Conservation (phyloP, 1,140 invertebrate genomes). For the Streblospio benedicti region DNA sequence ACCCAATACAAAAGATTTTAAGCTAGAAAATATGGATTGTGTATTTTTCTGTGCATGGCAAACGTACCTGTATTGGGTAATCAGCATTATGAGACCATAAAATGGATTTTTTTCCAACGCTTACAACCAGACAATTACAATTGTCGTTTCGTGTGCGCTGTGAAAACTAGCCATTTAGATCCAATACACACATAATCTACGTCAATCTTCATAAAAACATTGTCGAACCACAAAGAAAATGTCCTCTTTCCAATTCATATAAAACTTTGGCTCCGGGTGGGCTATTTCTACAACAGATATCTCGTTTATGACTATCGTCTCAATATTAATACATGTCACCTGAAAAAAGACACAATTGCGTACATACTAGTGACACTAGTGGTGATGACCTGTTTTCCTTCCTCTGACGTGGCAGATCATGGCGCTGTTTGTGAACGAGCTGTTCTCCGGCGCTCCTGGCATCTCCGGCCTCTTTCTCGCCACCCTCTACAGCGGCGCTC, state of each 20-base stretch:
- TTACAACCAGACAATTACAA: too few relatives aligned
- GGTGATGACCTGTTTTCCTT: too few relatives aligned
- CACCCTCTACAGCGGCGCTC: slow-evolving; percentile 10
- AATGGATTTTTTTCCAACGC: too few relatives aligned
- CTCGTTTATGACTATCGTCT: not conserved
- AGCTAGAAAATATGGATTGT: not conserved
- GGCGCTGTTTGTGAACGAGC: slow-evolving; percentile 1
- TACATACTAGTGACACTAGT: too few relatives aligned
- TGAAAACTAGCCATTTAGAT: too few relatives aligned
- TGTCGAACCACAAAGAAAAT: too few relatives aligned
- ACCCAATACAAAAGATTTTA: too few relatives aligned
- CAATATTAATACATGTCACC: not conserved
- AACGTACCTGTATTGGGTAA: not conserved
- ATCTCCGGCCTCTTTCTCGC: slow-evolving; percentile 9
- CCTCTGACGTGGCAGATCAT: too few relatives aligned
- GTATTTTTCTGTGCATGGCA: not conserved
- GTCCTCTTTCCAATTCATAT: not conserved
- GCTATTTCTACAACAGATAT: not conserved
- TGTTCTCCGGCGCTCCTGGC: slow-evolving; percentile 3
- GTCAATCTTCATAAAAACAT: too few relatives aligned
- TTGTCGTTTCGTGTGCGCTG: too few relatives aligned
- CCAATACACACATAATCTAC: too few relatives aligned
- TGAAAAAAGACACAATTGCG: too few relatives aligned
- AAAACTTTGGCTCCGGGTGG: not conserved
- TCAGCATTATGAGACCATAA: not conserved